Evolutionary conservation across 2,113 vertebrate species (phyloP).

Genomic region (Sterrhoptilus dennistouni): DNA sequence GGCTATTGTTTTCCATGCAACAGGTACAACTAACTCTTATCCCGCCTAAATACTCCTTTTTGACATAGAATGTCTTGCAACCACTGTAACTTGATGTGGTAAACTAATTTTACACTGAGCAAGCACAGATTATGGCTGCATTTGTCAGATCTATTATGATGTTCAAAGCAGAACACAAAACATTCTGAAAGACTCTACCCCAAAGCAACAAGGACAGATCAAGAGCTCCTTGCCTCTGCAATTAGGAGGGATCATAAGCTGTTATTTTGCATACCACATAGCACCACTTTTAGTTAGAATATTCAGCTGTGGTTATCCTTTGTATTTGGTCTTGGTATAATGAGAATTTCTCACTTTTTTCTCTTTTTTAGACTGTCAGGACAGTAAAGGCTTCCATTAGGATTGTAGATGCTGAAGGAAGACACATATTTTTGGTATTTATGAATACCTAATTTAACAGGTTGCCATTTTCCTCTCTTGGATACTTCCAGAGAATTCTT

Average conservation of each 20-base stretch:
- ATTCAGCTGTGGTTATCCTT: not conserved
- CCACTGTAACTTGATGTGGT: not conserved
- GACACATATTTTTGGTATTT: not conserved
- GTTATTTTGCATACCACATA: not conserved
- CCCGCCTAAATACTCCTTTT: not conserved
- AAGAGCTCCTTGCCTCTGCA: not conserved
- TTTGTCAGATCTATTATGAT: not conserved
- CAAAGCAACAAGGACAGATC: not conserved
- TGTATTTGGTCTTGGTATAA: not conserved
- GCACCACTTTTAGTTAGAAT: not conserved
- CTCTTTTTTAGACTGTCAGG: not conserved
- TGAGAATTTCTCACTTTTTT: not conserved
- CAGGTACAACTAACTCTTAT: not conserved
- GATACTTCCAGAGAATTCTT: not conserved
- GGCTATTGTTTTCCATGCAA: not conserved
- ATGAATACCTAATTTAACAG: not conserved
- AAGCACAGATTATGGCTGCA: not conserved
- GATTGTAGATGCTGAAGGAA: not conserved
- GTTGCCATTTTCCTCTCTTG: fast-evolving
- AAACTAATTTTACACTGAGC: not conserved
- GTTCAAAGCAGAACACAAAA: not conserved
- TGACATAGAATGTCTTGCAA: not conserved
- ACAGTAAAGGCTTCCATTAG: not conserved
- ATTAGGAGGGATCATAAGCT: not conserved
- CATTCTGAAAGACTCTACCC: not conserved